A percentile compares a stretch with the other conserved stretches of the same genome.
phyloP scores from a whole-genome alignment of 2,888 invertebrate species.

The Pharmacophagus antenor region DNA sequence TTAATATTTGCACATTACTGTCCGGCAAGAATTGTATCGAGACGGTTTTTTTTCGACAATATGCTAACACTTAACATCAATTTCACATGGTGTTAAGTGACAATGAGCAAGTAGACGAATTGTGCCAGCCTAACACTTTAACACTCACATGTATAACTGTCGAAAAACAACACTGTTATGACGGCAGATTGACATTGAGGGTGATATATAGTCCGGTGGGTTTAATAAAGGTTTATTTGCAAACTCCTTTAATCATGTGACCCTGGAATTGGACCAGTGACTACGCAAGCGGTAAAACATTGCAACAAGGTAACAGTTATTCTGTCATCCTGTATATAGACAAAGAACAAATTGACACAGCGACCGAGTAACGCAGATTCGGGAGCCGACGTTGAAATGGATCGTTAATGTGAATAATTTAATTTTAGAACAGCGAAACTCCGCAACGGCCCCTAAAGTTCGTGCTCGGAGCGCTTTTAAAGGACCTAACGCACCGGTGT shows the following conservation, averaged over 20 bases:
- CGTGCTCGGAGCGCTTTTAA: constrained; percentile 21
- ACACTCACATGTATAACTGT: too few species aligned
- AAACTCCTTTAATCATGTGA: neutral
- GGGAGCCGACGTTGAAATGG: constrained; percentile 17
- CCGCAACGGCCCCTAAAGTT: constrained; percentile 18
- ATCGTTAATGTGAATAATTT: constrained; percentile 30
- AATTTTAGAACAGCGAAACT: constrained; percentile 21
- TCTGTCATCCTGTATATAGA: neutral
- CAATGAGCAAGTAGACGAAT: too few species aligned
- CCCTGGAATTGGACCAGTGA: neutral
- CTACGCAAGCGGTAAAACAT: too few species aligned
- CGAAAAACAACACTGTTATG: neutral
- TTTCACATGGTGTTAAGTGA: too few species aligned
- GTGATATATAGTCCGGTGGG: neutral
- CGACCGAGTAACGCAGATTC: constrained; percentile 11
- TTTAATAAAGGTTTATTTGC: neutral
- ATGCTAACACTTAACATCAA: too few species aligned
- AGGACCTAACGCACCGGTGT: constrained; percentile 7
- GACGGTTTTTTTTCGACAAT: too few species aligned
- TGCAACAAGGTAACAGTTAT: too few species aligned
- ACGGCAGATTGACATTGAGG: neutral
- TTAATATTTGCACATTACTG: too few species aligned
- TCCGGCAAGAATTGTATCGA: too few species aligned
- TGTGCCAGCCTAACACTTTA: too few species aligned
- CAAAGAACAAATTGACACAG: constrained; percentile 15